Percentiles rank a stretch among this genome's conserved stretches.
These are phyloP conservation scores for Terrapene triunguis DNA, from an alignment of 2,113 vertebrate species.

Conservation along the genomic window DNA sequence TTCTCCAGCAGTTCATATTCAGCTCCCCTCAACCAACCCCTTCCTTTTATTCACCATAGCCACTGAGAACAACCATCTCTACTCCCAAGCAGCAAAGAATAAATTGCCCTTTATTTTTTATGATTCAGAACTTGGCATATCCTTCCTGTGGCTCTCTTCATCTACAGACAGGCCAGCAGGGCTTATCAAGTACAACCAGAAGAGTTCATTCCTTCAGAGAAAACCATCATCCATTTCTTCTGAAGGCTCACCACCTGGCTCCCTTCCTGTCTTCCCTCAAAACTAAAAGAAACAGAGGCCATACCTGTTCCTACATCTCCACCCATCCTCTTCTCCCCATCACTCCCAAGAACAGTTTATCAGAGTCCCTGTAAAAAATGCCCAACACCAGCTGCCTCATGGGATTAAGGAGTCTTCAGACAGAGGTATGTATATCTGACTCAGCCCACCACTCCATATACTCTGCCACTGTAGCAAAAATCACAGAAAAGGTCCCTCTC, in stretches of 20 bases:
- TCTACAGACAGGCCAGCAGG: not conserved
- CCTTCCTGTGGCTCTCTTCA: not conserved
- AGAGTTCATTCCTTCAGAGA: not conserved
- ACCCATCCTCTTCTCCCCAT: not conserved
- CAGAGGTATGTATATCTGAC: not conserved
- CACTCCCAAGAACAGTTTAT: not conserved
- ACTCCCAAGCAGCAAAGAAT: not conserved
- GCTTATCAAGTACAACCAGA: not conserved
- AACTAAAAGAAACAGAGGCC: not conserved
- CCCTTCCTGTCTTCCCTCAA: not conserved
- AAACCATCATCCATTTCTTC: not conserved
- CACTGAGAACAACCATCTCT: slow-evolving; percentile 11
- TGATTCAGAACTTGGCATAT: not conserved
- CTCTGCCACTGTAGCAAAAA: not conserved
- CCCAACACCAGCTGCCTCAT: not conserved
- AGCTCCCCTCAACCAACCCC: not conserved
- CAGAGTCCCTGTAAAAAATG: not conserved
- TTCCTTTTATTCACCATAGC: slow-evolving; percentile 26
- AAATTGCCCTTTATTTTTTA: not conserved
- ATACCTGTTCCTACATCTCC: not conserved
- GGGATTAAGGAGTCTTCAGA: not conserved
- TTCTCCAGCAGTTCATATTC: not conserved
- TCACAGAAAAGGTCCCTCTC: not conserved
- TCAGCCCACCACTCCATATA: not conserved
- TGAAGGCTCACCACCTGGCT: not conserved